phyloP scores from a whole-genome alignment of 2,888 invertebrate species.

The Drosophila nr. medialis region DNA sequence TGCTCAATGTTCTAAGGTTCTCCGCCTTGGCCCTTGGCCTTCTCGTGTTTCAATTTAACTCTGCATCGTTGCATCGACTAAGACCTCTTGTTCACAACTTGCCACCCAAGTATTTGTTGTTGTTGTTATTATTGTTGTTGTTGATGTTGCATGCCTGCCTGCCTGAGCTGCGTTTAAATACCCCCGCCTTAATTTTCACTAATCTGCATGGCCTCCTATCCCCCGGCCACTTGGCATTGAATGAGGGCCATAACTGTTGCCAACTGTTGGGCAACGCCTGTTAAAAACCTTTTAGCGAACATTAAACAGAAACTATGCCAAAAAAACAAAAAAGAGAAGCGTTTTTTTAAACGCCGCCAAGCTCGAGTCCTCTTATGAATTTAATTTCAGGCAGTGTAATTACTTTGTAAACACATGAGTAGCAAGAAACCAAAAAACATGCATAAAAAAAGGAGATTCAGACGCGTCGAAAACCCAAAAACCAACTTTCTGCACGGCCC shows the following conservation, averaged over 20 bases:
- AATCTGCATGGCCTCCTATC: slow-evolving; percentile 65
- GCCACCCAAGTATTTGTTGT: slow-evolving; percentile 63
- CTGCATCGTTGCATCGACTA: slow-evolving; percentile 72
- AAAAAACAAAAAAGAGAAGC: slow-evolving; percentile 41
- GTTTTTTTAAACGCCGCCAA: slow-evolving; percentile 71
- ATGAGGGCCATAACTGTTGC: slow-evolving; percentile 49
- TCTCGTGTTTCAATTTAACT: slow-evolving; percentile 70
- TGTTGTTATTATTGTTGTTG: background rate
- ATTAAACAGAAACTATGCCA: slow-evolving; percentile 51
- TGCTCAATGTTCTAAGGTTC: slow-evolving; percentile 7
- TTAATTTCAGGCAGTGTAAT: slow-evolving; percentile 82
- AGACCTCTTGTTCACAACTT: slow-evolving; percentile 71
- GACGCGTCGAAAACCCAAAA: slow-evolving; percentile 50
- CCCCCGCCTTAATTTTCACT: slow-evolving; percentile 71
- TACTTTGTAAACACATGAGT: slow-evolving; percentile 82
- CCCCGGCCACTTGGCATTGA: slow-evolving; percentile 54
- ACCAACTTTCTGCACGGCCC: slow-evolving; percentile 41
- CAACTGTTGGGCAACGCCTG: slow-evolving; percentile 40
- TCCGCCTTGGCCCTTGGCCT: slow-evolving; percentile 11
- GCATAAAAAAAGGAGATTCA: slow-evolving; percentile 36
- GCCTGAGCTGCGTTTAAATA: slow-evolving; percentile 74
- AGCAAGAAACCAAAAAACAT: slow-evolving; percentile 37
- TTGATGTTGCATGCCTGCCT: slow-evolving; percentile 14
- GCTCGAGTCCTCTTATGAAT: slow-evolving; percentile 75
- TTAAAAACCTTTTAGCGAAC: slow-evolving; percentile 72